Base-by-base conservation (phyloP, 53 echinoderm and acorn worm species). In the Antedon mediterranea region DNA sequence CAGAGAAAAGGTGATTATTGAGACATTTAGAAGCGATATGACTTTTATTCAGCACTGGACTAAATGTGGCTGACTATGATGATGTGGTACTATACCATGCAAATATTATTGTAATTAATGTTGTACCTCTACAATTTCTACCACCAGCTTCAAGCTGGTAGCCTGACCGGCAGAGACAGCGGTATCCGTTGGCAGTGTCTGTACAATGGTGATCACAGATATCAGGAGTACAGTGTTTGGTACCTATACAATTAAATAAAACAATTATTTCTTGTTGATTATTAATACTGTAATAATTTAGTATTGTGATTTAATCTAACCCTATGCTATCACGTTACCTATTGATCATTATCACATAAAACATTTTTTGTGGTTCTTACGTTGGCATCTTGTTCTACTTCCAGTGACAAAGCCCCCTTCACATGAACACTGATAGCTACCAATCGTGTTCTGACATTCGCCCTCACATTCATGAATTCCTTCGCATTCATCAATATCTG, bases 161-260 rank as follows among this genome's bases (percentile, higher is more conserved):
- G 9, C 94, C 94, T 32, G 80, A 75, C 0, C 89, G 89, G 32
- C 94, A 94, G 42, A 71, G 23, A 71, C 94, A 93, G 37, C 43
- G 42, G 78, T 86, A 89, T 27, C 88, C 91, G 34, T 43, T 77
- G 14, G 43, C 77, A 30, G 91, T 91, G 76, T 91, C 83, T 14
- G 81, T 73, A 72, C 94, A 93, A 41, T 85, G 89, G 43, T 93
- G 94, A 30, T 89, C 88, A 71, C 94, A 93, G 9, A 78, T 33
- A 33, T 76, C 82, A 2, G 43, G 76, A 0, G 57, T 73, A 83
- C 89, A 89, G 32, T 86, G 73, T 20, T 79, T 74, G 33, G 74
- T 74, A 13, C 79, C 85, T 84, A n/a, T n/a, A n/a, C n/a, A n/a
- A n/a, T n/a, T n/a, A n/a, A n/a, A n/a, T n/a, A n/a, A n/a, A n/a